Evolutionary conservation across 2,113 vertebrate species (phyloP).

Genomic region (Chloebia gouldiae): DNA sequence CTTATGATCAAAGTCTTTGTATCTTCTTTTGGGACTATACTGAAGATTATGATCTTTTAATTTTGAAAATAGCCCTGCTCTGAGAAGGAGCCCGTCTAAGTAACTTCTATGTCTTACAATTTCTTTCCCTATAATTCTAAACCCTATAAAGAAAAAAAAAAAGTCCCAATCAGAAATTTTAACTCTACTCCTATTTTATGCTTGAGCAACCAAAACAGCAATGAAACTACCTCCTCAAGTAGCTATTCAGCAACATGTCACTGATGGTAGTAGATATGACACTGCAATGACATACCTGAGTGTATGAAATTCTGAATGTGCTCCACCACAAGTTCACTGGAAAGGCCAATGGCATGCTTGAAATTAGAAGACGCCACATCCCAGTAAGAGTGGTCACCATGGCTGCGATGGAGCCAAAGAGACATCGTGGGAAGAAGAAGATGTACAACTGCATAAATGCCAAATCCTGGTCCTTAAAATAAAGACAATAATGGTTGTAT

Average conservation of each 20-base stretch:
- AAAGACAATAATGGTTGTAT: conserved; percentile 27
- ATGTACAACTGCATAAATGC: conserved; percentile 93
- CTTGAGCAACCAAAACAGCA: not conserved
- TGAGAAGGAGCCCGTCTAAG: not conserved
- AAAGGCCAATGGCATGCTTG: conserved; percentile 95
- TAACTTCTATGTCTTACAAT: not conserved
- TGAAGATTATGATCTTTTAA: not conserved
- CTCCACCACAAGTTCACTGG: conserved; percentile 95
- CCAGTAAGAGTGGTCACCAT: conserved; percentile 94
- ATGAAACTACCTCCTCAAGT: not conserved
- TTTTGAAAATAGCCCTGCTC: not conserved
- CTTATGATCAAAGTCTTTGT: not conserved
- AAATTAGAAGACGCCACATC: conserved; percentile 93
- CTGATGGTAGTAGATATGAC: not conserved
- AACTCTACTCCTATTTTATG: not conserved
- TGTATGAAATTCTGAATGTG: conserved; percentile 93
- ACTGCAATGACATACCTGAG: conserved; percentile 75
- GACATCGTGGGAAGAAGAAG: conserved; percentile 97
- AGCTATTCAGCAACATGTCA: not conserved
- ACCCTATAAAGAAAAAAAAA: not conserved
- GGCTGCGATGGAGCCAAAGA: conserved; percentile 93
- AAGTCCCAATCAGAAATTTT: not conserved
- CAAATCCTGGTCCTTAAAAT: conserved; percentile 91
- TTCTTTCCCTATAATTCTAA: not conserved
- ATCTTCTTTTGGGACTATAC: not conserved